These are phyloP conservation scores for Aethina tumida DNA, from an alignment of 1,140 invertebrate species.

Conservation along the genomic window DNA sequence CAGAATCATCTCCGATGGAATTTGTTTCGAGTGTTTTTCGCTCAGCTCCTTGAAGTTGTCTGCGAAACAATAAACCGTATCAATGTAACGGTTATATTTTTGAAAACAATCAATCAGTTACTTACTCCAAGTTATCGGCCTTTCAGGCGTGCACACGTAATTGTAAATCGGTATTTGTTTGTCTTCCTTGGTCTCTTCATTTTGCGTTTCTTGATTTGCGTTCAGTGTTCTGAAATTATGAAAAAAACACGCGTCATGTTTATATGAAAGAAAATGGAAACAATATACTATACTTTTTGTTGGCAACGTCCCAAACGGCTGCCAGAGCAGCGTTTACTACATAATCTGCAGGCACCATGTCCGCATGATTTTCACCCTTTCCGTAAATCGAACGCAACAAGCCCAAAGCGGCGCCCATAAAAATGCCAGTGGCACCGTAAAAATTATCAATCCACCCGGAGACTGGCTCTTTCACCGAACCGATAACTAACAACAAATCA, in stretches of 20 bases:
- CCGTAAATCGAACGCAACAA: constrained; percentile 50
- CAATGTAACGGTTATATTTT: background rate
- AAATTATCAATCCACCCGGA: constrained; percentile 70
- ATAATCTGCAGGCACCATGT: constrained; percentile 66
- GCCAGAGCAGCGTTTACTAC: constrained; percentile 59
- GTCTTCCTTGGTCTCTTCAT: constrained; percentile 15
- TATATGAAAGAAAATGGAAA: background rate
- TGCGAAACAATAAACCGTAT: constrained; percentile 13
- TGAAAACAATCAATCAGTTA: constrained; percentile 1
- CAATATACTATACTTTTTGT: constrained; percentile 30
- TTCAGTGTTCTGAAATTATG: constrained; percentile 12
- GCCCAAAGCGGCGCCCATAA: constrained; percentile 49
- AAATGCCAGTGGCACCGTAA: constrained; percentile 58
- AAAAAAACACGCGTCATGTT: constrained; percentile 2
- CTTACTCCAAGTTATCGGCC: constrained; percentile 23
- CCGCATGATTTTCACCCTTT: constrained; percentile 43
- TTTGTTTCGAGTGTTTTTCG: constrained; percentile 15
- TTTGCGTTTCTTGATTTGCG: constrained; percentile 14
- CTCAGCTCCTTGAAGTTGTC: constrained; percentile 13
- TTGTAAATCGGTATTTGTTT: constrained; percentile 23
- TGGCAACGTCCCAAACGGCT: constrained; percentile 51
- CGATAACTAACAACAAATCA: constrained; percentile 37
- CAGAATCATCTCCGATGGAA: constrained; percentile 18
- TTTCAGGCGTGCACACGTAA: constrained; percentile 20
- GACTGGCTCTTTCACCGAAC: constrained; percentile 43